These are phyloP conservation scores for Eupleurogrammus muticus DNA, from an alignment of 2,797 vertebrate species.

Conservation along the genomic window DNA sequence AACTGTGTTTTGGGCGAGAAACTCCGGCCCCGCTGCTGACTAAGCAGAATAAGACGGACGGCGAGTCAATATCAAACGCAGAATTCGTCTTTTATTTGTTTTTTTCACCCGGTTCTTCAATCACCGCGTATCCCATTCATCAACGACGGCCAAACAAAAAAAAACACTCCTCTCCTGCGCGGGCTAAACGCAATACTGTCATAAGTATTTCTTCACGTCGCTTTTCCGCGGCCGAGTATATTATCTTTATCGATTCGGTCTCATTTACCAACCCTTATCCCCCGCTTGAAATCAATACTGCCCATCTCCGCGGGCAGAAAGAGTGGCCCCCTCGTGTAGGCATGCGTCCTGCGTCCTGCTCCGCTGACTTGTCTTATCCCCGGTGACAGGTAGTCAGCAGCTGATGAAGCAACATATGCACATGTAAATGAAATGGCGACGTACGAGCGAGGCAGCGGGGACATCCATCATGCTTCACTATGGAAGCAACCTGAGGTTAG, in stretches of 20 bases:
- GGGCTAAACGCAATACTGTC: background rate
- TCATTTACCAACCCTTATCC: constrained; percentile 35
- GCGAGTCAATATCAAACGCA: background rate
- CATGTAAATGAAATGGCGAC: constrained; percentile 44
- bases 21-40: background rate
- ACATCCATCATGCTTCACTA: constrained; percentile 48
- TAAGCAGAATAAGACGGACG: background rate
- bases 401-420: constrained; percentile 39
- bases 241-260: constrained; percentile 47
- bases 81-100: background rate
- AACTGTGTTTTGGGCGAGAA: background rate
- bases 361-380: constrained; percentile 28
- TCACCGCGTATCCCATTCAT: background rate
- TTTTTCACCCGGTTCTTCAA: background rate
- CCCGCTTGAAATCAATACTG: constrained; percentile 49
- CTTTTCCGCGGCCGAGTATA: constrained; percentile 23
- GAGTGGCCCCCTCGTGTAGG: constrained; percentile 32
- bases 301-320: constrained; percentile 23
- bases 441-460: background rate
- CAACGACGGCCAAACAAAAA: background rate
- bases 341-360: background rate
- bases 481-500: constrained; percentile 1
- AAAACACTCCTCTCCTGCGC: background rate
- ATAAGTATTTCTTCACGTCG: background rate
- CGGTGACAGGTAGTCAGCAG: constrained; percentile 27